These are phyloP conservation scores for Globodera ellingtonae DNA, from an alignment of 1,140 invertebrate species.

Conservation along the genomic window DNA sequence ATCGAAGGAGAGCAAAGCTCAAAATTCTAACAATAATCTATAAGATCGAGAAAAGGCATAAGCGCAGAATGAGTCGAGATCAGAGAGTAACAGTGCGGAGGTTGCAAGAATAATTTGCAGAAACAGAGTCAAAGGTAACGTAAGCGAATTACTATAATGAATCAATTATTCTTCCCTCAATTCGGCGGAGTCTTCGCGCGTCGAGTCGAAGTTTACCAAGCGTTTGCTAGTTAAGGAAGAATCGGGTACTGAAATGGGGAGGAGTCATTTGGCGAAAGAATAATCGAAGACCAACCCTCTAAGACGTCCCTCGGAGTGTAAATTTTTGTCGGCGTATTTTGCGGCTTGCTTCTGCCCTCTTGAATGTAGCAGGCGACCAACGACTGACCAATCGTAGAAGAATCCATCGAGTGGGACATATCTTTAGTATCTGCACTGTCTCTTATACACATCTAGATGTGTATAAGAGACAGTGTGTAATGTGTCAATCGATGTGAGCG, in stretches of 20 bases:
- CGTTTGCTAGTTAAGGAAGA: not conserved
- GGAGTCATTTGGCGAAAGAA: not conserved
- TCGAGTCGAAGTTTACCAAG: slow-evolving; percentile 8
- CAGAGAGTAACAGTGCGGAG: not conserved
- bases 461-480: too few relatives aligned
- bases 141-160: not conserved
- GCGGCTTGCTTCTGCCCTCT: slow-evolving; percentile 9
- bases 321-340: slow-evolving; percentile 30
- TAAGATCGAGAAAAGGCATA: not conserved
- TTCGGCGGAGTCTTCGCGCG: not conserved
- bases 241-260: too few relatives aligned
- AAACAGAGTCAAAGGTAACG: not conserved
- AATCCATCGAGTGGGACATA: slow-evolving; percentile 31
- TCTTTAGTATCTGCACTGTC: too few relatives aligned
- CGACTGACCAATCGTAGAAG: not conserved
- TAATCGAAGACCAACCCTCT: not conserved
- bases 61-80: slow-evolving; percentile 24
- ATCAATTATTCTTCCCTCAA: not conserved
- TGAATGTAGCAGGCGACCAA: slow-evolving; percentile 19
- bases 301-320: slow-evolving; percentile 9
- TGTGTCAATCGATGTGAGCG: not conserved
- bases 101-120: too few relatives aligned
- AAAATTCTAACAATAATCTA: not conserved
- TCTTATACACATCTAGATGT: too few relatives aligned
- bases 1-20: not conserved